Base-by-base conservation (phyloP, 2,888 invertebrate species). In the Atethmia centrago region DNA sequence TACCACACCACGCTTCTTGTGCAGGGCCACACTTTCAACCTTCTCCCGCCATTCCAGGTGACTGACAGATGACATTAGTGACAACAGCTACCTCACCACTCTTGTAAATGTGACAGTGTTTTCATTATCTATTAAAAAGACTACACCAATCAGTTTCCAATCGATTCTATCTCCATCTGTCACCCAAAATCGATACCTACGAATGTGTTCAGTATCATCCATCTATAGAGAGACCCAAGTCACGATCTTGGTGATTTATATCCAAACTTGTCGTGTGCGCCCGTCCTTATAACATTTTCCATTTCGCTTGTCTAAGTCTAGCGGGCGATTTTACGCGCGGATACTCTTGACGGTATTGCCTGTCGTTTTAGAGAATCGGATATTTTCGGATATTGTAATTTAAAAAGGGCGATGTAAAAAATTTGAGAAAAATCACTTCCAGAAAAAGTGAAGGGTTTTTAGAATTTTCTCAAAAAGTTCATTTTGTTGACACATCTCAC, bases 191-290 rank as follows among this genome's bases (percentile, higher is more conserved):
- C 45, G 53, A 81, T 68, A 65, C 55, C 56, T 53, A 21, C 56
- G 59, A 80, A 75, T 70, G 67, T 73, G 77, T 77, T 71, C 72
- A 74, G 71, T 73, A 77, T 73, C 77, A 76, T 73, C 64, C 72
- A 64, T 84, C 77, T 80, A 80, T 73, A 71, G 25, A 62, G 40
- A 77, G 73, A 80, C 84, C 74, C 83, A 45, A 85, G 89, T 89
- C 89, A 89, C 91, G 90, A 86, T 83, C 75, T 62, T 53, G 55
- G 83, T 89, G 90, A 91, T 90, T 90, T 90, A 90, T 90, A 79
- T 79, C 69, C 74, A 64, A 87, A 88, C 85, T 88, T 89, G 74
- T 77, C 85, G 87, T 85, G 88, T 86, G 85, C 87, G 83, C 80
- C 82, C 83, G 84, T 77, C 89, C 87, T 85, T 87, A 88, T 64